Conservation (phyloP, 2,797 vertebrate genomes). For the Falco peregrinus region DNA sequence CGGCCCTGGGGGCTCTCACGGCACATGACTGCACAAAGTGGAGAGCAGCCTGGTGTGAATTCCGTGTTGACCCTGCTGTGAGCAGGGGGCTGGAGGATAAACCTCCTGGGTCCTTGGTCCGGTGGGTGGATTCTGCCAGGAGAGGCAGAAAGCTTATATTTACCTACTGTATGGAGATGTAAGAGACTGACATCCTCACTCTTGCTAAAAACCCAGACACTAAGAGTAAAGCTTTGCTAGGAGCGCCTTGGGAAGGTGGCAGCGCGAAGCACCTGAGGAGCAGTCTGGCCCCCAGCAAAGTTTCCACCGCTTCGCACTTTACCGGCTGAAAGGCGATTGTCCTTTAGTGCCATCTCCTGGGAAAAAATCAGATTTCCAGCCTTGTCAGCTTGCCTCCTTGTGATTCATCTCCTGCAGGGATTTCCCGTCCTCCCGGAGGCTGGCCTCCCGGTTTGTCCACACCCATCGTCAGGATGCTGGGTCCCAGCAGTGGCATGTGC, state of each 20-base stretch:
- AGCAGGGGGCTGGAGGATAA: neutral
- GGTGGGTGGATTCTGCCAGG: neutral
- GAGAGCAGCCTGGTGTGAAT: accelerated
- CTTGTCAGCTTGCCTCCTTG: neutral
- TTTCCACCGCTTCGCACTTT: neutral
- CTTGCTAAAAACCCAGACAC: neutral
- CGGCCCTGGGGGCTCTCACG: neutral
- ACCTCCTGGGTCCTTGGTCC: neutral
- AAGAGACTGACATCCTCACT: neutral
- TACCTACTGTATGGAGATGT: neutral
- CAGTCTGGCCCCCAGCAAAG: neutral
- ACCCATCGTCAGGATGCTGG: neutral
- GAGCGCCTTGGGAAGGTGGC: neutral
- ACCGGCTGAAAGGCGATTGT: neutral
- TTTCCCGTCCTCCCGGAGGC: neutral
- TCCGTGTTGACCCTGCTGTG: neutral
- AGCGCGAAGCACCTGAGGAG: neutral
- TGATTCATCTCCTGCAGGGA: neutral
- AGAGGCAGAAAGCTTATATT: neutral
- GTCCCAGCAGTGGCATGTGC: neutral
- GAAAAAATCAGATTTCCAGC: slow-evolving; percentile 8
- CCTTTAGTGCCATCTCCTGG: slow-evolving; percentile 68
- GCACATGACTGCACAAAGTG: neutral
- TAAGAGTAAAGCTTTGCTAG: neutral
- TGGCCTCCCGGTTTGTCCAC: neutral